Evolutionary conservation across 1,140 invertebrate genomes (phyloP).

Genomic region (Achroia grisella): DNA sequence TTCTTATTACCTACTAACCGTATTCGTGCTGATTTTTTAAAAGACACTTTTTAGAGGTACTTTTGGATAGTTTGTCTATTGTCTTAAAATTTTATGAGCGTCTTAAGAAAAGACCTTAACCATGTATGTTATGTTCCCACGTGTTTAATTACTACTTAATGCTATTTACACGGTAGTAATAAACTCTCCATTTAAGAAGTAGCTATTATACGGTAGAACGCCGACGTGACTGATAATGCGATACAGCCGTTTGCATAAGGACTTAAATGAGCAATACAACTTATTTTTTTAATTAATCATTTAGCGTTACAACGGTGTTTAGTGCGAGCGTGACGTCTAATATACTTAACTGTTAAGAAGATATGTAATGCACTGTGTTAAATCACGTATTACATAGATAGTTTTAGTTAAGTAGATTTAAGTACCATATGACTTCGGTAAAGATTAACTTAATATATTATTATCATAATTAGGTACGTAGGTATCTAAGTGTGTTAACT

Average conservation of each 20-base stretch:
- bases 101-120: too few species aligned
- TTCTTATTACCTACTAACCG: too few species aligned
- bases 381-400: too few species aligned
- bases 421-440: too few species aligned
- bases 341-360: slow-evolving; percentile 13
- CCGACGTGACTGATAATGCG: slow-evolving; percentile 32
- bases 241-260: slow-evolving; percentile 20
- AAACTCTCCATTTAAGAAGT: slow-evolving; percentile 12
- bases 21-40: too few species aligned
- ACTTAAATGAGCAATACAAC: slow-evolving; percentile 7
- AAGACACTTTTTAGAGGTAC: too few species aligned
- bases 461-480: too few species aligned
- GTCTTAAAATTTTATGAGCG: too few species aligned
- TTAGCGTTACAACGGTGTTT: slow-evolving; percentile 20
- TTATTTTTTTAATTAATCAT: slow-evolving; percentile 16
- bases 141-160: slow-evolving; percentile 23
- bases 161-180: slow-evolving; percentile 22
- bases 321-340: slow-evolving; percentile 7
- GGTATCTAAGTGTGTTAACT: too few species aligned
- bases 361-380: background rate
- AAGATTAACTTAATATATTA: too few species aligned
- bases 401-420: too few species aligned
- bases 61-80: too few species aligned
- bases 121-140: slow-evolving; percentile 17
- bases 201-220: slow-evolving; percentile 20